Conservation (phyloP, 2,888 invertebrate species). For the Tachina lurida region DNA sequence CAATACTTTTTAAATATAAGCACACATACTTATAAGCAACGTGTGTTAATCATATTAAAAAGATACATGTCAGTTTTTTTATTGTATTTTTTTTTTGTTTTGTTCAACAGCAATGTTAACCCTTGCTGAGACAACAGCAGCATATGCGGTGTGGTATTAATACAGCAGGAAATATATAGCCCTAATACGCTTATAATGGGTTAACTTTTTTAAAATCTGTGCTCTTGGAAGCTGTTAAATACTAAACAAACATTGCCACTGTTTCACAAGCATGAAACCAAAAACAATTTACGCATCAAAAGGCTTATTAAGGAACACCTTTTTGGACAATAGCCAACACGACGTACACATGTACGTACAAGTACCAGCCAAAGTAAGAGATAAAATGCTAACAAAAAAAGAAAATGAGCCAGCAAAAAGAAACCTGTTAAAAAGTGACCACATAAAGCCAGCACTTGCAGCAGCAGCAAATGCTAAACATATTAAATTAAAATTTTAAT, state of each 20-base stretch:
- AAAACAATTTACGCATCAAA: conserved; percentile 75
- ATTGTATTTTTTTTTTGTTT: neutral
- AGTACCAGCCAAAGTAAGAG: conserved; percentile 4
- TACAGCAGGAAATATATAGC: no score
- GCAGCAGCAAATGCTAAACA: conserved; percentile 63
- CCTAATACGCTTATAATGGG: neutral
- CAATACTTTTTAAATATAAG: conserved; percentile 68
- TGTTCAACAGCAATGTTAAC: conserved; percentile 5
- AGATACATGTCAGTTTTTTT: conserved; percentile 17
- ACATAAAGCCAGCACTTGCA: conserved; percentile 51
- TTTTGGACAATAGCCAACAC: conserved; percentile 74
- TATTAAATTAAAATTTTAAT: conserved; percentile 72
- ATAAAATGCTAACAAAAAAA: neutral
- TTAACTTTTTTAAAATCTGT: conserved; percentile 19
- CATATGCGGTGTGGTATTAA: no score
- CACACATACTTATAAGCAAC: conserved; percentile 2
- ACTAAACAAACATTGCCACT: conserved; percentile 76
- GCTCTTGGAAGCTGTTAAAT: conserved; percentile 72
- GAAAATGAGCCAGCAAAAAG: neutral
- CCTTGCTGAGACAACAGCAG: conserved; percentile 44
- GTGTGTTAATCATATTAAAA: conserved; percentile 65
- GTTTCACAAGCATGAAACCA: conserved; percentile 60
- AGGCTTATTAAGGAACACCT: conserved; percentile 73
- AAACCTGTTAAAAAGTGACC: conserved; percentile 59
- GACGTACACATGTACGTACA: neutral